phyloP scores from a whole-genome alignment of 1,140 invertebrate genomes.

The Drosophila mayri region DNA sequence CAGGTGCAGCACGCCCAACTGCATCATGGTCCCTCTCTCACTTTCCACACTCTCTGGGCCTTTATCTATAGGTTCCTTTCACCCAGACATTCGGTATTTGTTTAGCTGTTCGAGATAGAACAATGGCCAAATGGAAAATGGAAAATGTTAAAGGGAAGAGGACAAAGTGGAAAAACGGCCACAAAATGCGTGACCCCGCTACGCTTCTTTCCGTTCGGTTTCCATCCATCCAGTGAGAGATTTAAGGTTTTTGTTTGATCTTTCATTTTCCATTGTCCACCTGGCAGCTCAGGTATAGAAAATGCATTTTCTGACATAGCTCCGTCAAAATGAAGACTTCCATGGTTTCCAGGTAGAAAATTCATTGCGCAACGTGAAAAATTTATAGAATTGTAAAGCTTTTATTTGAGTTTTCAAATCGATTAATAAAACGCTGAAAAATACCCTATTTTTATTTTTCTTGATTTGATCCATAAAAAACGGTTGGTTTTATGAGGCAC shows the following conservation, averaged over 20 bases:
- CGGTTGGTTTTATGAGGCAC: constrained; percentile 17
- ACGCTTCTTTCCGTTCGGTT: constrained; percentile 63
- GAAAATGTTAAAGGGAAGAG: constrained; percentile 16
- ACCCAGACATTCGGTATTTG: constrained; percentile 66
- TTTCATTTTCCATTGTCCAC: constrained; percentile 54
- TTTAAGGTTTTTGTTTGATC: constrained; percentile 41
- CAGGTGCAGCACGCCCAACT: constrained; percentile 68
- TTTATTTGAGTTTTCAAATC: constrained; percentile 16
- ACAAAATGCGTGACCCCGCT: constrained; percentile 65
- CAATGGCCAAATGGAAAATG: constrained; percentile 23
- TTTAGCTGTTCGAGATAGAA: constrained; percentile 58
- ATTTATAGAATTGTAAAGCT: constrained; percentile 24
- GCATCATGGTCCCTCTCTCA: constrained; percentile 1
- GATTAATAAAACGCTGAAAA: constrained; percentile 22
- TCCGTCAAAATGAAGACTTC: constrained; percentile 40
- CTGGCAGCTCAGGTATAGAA: constrained; percentile 26
- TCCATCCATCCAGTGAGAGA: constrained; percentile 43
- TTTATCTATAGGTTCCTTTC: constrained; percentile 40
- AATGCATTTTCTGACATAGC: constrained; percentile 37
- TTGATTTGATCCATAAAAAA: constrained; percentile 22
- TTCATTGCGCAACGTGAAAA: constrained; percentile 31
- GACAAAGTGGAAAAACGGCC: constrained; percentile 20
- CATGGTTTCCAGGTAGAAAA: constrained; percentile 27
- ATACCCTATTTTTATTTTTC: not conserved
- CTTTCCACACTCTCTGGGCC: constrained; percentile 3